These are phyloP conservation scores for Smithornis capensis DNA, from an alignment of 2,113 vertebrate species.

Conservation along the genomic window DNA sequence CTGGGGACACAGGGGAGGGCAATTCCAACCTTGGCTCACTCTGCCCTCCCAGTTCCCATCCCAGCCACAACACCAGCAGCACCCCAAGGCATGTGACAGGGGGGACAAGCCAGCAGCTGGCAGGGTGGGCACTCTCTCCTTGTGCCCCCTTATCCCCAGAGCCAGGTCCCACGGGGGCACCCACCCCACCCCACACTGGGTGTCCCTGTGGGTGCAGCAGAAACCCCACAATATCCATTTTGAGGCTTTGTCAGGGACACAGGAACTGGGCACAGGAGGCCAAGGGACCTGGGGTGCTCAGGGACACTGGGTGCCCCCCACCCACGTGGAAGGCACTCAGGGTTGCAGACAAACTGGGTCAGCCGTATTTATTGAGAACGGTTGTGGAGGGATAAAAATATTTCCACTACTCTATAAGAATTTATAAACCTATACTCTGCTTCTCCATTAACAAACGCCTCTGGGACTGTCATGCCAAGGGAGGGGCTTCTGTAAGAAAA, in stretches of 20 bases:
- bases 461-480: neutral
- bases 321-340: fast-evolving
- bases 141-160: neutral
- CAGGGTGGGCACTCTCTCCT: neutral
- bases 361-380: slow-evolving; percentile 52
- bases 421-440: slow-evolving; percentile 60
- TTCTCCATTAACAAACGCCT: slow-evolving; percentile 10
- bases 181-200: neutral
- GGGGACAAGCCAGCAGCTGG: neutral
- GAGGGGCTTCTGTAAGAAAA: slow-evolving; percentile 55
- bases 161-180: neutral
- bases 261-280: neutral
- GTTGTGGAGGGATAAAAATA: slow-evolving; percentile 68
- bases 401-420: slow-evolving; percentile 52
- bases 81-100: fast-evolving
- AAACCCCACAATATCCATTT: fast-evolving
- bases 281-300: neutral
- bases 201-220: neutral
- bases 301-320: fast-evolving
- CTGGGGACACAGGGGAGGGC: fast-evolving
- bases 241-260: neutral
- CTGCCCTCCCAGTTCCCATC: neutral
- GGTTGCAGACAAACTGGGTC: slow-evolving; percentile 15
- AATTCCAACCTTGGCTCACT: neutral
- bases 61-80: neutral